These are phyloP conservation scores for Maccullochella peelii DNA, from an alignment of 2,113 vertebrate genomes.

Conservation along the genomic window DNA sequence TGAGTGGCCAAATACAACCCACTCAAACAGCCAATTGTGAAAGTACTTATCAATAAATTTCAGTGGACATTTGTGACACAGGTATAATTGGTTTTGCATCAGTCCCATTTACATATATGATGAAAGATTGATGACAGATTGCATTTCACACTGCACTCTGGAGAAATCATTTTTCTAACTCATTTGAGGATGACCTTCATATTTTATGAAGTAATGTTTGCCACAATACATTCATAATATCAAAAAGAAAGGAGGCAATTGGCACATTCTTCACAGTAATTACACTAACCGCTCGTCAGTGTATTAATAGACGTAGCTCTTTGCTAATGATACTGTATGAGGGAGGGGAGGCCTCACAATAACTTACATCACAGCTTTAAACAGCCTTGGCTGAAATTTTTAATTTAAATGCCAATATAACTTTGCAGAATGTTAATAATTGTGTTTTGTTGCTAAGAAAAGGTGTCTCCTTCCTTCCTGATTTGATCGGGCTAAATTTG, in stretches of 20 bases:
- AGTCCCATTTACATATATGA: conserved; percentile 41
- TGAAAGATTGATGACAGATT: conserved; percentile 40
- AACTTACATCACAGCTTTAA: conserved; percentile 6
- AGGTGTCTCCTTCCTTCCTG: conserved; percentile 16
- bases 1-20: conserved; percentile 72
- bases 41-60: conserved; percentile 64
- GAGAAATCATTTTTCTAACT: neutral
- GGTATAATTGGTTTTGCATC: conserved; percentile 46
- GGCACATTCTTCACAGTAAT: neutral
- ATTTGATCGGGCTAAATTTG: conserved; percentile 32
- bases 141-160: neutral
- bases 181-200: neutral
- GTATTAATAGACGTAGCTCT: conserved; percentile 12
- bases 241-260: neutral
- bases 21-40: conserved; percentile 66
- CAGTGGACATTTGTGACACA: conserved; percentile 53
- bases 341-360: neutral
- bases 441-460: conserved; percentile 28
- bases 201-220: neutral
- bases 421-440: conserved; percentile 21
- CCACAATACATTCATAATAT: conserved; percentile 4
- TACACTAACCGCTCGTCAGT: neutral
- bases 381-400: neutral
- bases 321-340: neutral
- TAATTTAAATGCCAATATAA: conserved; percentile 12